Conservation (phyloP, 2,888 invertebrate species). For the Pseudococcus viburni region DNA sequence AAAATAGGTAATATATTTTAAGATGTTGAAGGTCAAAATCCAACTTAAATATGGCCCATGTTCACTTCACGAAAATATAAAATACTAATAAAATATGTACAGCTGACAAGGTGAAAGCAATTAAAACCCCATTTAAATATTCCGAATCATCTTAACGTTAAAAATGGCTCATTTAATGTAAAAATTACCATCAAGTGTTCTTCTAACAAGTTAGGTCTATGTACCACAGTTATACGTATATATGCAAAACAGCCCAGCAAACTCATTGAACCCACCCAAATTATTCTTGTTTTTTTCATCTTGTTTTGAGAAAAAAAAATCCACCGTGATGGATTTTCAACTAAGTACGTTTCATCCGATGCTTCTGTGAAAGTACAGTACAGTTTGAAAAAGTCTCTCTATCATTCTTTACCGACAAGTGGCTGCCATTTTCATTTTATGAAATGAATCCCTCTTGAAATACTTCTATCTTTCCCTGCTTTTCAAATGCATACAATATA, state of each 20-base stretch:
- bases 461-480: background rate
- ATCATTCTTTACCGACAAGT: conserved; percentile 59
- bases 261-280: background rate
- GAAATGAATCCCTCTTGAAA: conserved; percentile 60
- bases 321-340: conserved; percentile 30
- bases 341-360: conserved; percentile 19
- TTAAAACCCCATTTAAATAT: conserved; percentile 30
- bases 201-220: background rate
- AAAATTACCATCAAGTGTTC: background rate
- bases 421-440: conserved; percentile 61
- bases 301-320: background rate
- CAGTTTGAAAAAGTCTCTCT: conserved; percentile 53
- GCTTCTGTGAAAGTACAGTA: conserved; percentile 26
- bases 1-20: no score
- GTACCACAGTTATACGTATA: background rate
- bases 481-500: conserved; percentile 37
- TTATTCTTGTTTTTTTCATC: conserved; percentile 18
- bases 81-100: background rate
- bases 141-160: background rate
- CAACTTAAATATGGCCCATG: no score
- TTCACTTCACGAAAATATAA: background rate
- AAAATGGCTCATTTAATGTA: conserved; percentile 3
- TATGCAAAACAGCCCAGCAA: background rate
- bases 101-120: background rate
- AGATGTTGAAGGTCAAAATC: no score